These are phyloP conservation scores for Parnassius mnemosyne DNA, from an alignment of 2,888 invertebrate genomes.

Conservation along the genomic window DNA sequence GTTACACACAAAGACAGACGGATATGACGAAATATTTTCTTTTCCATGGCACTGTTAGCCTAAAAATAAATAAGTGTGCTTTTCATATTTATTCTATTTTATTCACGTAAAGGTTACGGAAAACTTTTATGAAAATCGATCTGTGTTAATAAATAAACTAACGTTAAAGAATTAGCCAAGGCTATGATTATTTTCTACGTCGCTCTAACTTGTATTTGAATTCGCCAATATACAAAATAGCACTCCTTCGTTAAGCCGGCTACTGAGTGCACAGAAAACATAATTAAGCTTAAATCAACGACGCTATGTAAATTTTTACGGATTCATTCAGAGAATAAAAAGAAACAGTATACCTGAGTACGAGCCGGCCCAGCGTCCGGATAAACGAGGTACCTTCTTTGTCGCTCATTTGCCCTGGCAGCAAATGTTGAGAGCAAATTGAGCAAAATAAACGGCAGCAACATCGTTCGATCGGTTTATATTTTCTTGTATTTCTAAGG, in stretches of 20 bases:
- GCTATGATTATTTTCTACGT: too few relatives aligned
- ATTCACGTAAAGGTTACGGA: too few relatives aligned
- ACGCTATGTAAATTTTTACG: conserved; percentile 56
- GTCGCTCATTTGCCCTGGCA: conserved; percentile 50
- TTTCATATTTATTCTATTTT: too few relatives aligned
- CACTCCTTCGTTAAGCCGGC: conserved; percentile 71
- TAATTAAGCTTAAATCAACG: conserved; percentile 66
- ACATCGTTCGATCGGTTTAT: conserved; percentile 36
- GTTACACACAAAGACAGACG: too few relatives aligned
- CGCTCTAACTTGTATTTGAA: conserved; percentile 70
- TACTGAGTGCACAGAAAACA: conserved; percentile 68
- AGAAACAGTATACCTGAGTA: conserved; percentile 73
- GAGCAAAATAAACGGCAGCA: conserved; percentile 60
- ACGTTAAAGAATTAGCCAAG: too few relatives aligned
- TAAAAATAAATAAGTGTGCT: too few relatives aligned
- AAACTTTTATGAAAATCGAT: too few relatives aligned
- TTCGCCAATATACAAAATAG: conserved; percentile 67
- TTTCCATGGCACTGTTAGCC: too few relatives aligned
- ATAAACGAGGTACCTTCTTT: conserved; percentile 80
- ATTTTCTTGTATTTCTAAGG: conserved; percentile 31
- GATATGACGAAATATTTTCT: too few relatives aligned
- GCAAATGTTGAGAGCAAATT: conserved; percentile 50
- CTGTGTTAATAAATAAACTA: too few relatives aligned
- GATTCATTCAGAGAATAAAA: conserved; percentile 37
- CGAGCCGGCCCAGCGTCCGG: conserved; percentile 80